Conservation (phyloP, 2,797 vertebrate genomes). For the Psittacula echo region DNA sequence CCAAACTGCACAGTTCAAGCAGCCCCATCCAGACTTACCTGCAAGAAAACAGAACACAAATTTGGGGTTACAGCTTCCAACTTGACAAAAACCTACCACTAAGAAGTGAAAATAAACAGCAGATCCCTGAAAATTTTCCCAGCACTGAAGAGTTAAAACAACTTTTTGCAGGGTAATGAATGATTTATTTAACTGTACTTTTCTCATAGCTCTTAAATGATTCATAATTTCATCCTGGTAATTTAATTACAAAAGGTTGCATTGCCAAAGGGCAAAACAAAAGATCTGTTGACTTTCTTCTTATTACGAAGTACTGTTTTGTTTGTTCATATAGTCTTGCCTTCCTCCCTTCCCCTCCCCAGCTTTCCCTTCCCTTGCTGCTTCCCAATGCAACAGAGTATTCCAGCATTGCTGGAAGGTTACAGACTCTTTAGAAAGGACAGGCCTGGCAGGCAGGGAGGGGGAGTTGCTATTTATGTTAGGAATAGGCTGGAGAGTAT, state of each 20-base stretch:
- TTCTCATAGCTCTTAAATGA: background rate
- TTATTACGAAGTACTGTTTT: background rate
- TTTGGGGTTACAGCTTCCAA: background rate
- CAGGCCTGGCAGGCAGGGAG: too few species aligned
- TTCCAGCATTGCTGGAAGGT: background rate
- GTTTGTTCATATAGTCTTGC: background rate
- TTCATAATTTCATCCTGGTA: background rate
- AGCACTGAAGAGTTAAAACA: background rate
- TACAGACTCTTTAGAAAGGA: too few species aligned
- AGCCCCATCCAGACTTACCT: conserved; percentile 77
- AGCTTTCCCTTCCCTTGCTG: background rate
- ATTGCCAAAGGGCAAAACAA: background rate
- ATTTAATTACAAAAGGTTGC: conserved; percentile 26
- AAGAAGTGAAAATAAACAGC: background rate
- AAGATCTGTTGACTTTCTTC: background rate
- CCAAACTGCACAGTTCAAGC: conserved; percentile 46
- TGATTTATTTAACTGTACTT: background rate
- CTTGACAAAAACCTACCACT: background rate
- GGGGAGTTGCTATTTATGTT: too few species aligned
- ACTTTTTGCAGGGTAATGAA: background rate
- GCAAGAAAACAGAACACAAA: conserved; percentile 72
- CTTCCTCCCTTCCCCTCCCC: background rate
- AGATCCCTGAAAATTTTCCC: background rate
- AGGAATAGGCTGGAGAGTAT: too few species aligned
- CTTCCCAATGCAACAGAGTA: background rate